Conservation (phyloP, 1,140 invertebrate species). For the Macrotrachela quadricornifera region DNA sequence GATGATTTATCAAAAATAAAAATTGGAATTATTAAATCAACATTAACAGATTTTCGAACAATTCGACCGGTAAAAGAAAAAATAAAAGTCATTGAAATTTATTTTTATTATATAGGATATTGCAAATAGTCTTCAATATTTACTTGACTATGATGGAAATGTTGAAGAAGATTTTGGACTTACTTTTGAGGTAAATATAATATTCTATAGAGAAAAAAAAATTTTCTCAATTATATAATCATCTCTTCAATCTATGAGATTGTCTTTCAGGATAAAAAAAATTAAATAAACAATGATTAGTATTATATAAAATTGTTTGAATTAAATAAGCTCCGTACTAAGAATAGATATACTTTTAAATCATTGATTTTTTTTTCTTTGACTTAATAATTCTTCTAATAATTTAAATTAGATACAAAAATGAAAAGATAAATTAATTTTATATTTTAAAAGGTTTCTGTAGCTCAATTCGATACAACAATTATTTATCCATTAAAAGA, state of each 20-base stretch:
- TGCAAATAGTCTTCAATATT: conserved; percentile 37
- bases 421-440: conserved; percentile 10
- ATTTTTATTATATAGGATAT: conserved; percentile 47
- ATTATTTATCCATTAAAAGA: conserved; percentile 38
- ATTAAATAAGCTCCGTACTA: too few relatives aligned
- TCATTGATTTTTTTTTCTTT: neutral
- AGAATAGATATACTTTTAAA: neutral
- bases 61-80: conserved; percentile 21
- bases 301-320: too few relatives aligned
- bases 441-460: conserved; percentile 35
- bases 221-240: too few relatives aligned
- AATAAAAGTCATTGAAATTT: too few relatives aligned
- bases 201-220: too few relatives aligned
- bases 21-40: conserved; percentile 34
- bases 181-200: conserved; percentile 37
- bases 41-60: conserved; percentile 12
- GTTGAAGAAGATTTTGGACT: conserved; percentile 46
- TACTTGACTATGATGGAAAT: conserved; percentile 43
- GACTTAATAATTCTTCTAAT: too few relatives aligned
- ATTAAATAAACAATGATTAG: too few relatives aligned
- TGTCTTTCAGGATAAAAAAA: too few relatives aligned
- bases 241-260: too few relatives aligned
- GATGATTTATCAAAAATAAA: conserved; percentile 24
- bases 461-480: conserved; percentile 36
- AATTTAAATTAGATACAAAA: too few relatives aligned